Percentiles rank a stretch among this genome's conserved stretches.
Evolutionary conservation across 2,888 invertebrate genomes (phyloP).

Genomic region (Sinentomon sp.): DNA sequence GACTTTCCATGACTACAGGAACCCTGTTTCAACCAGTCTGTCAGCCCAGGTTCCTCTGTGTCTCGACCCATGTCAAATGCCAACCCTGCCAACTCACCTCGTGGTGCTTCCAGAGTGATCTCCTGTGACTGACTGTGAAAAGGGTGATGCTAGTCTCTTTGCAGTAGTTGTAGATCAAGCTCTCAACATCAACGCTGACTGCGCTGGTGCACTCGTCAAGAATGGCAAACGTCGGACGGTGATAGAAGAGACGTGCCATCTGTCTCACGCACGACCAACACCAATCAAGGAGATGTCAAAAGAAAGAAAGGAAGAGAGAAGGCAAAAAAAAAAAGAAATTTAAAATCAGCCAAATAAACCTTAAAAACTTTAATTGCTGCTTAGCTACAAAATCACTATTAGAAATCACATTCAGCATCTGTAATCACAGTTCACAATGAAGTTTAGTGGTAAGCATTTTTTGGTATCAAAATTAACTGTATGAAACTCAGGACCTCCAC

Average conservation of each 20-base stretch:
- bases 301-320: no score
- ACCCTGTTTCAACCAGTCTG: background rate
- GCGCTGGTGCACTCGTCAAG: constrained; percentile 97
- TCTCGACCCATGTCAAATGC: background rate
- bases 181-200: constrained; percentile 93
- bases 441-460: no score
- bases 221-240: constrained; percentile 92
- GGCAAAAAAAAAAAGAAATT: no score
- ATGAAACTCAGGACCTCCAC: no score
- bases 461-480: no score
- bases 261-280: constrained; percentile 19
- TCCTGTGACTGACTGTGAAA: constrained; percentile 89
- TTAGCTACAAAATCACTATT: no score
- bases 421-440: no score
- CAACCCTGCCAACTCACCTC: constrained; percentile 28
- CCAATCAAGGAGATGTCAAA: constrained; percentile 3
- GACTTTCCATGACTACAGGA: background rate
- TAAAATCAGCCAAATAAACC: no score
- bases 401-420: no score
- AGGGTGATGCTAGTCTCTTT: constrained; percentile 60
- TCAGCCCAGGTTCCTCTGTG: no score
- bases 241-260: constrained; percentile 93
- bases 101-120: constrained; percentile 90
- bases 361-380: no score
- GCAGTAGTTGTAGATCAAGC: constrained; percentile 86